These are phyloP conservation scores for Perognathus longimembris DNA, from an alignment of 2,113 vertebrate genomes.

Conservation along the genomic window DNA sequence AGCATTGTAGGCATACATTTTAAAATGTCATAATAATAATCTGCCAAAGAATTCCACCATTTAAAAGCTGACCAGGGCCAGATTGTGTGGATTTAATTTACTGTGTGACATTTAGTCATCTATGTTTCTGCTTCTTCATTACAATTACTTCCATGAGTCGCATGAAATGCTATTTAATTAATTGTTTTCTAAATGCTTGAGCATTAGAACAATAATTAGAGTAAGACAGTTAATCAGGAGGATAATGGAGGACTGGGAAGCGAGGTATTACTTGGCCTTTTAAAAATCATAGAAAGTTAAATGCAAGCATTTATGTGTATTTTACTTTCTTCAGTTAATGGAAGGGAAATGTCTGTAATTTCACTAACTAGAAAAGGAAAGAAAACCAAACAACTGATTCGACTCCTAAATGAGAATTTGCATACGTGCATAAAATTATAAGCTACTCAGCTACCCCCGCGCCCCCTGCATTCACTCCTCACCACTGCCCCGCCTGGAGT, in stretches of 20 bases:
- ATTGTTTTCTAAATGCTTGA: conserved; percentile 1
- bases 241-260: background rate
- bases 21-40: background rate
- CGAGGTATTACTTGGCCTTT: background rate
- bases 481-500: background rate
- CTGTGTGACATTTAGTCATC: background rate
- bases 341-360: background rate
- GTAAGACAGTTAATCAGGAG: background rate
- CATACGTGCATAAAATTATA: background rate
- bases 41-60: background rate
- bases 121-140: background rate
- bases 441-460: background rate
- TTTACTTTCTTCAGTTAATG: background rate
- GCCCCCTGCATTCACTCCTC: background rate
- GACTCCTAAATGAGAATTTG: background rate
- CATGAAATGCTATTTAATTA: background rate
- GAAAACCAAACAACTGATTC: background rate
- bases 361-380: conserved; percentile 15
- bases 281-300: background rate
- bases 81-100: background rate
- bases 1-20: background rate
- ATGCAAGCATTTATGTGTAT: background rate
- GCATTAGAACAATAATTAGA: background rate
- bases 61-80: background rate
- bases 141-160: background rate